Evolutionary conservation across 2,888 invertebrate species (phyloP).

Genomic region (Podabrus alpinus): DNA sequence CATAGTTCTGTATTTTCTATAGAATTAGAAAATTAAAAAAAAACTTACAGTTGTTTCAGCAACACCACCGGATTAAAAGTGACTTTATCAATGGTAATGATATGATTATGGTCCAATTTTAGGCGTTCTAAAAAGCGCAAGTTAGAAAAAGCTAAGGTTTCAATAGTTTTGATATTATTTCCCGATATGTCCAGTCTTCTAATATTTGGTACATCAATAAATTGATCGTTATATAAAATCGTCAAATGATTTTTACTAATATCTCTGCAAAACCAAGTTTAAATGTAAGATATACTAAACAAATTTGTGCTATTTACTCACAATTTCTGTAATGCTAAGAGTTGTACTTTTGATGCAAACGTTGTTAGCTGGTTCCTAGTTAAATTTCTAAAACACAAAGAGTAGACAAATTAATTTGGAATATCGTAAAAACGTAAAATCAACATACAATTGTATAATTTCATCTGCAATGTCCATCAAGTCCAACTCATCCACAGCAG

Average conservation of each 20-base stretch:
- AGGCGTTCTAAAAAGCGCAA: conserved; percentile 70
- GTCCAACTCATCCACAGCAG: conserved; percentile 66
- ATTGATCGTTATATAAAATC: conserved; percentile 73
- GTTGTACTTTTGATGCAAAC: conserved; percentile 64
- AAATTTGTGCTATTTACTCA: conserved; percentile 56
- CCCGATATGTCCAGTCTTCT: conserved; percentile 70
- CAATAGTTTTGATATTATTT: conserved; percentile 72
- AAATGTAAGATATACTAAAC: not conserved
- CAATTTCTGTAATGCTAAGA: conserved; percentile 72
- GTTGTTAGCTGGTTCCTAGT: conserved; percentile 67
- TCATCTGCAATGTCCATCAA: conserved; percentile 64
- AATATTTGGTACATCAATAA: conserved; percentile 73
- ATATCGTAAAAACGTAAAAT: not conserved
- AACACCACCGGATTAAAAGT: conserved; percentile 71
- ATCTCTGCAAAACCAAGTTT: conserved; percentile 63
- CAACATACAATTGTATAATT: conserved; percentile 69
- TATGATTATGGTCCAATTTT: conserved; percentile 73
- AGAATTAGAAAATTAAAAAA: conserved; percentile 26
- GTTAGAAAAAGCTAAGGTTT: conserved; percentile 71
- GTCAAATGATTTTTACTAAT: conserved; percentile 79
- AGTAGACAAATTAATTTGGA: conserved; percentile 6
- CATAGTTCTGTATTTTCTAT: too few relatives aligned
- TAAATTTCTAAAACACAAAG: conserved; percentile 62
- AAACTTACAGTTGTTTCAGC: conserved; percentile 75
- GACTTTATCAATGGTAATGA: conserved; percentile 70